Evolutionary conservation across 1,140 invertebrate genomes (phyloP).

Genomic region (Delia radicum): DNA sequence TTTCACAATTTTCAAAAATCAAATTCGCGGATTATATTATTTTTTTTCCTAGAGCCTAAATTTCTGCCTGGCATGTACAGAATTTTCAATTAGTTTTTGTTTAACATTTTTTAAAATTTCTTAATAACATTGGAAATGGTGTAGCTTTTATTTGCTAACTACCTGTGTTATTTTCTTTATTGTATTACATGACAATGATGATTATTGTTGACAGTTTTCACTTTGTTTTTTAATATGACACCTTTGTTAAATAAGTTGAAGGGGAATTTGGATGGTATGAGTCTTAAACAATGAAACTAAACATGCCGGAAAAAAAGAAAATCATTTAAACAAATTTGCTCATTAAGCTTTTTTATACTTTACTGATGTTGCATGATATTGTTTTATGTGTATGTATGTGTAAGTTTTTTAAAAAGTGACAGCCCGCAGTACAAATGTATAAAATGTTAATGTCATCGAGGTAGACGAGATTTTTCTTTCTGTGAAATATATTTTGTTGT

Average conservation of each 20-base stretch:
- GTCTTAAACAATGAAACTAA: background rate
- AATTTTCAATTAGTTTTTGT: no score
- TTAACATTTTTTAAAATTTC: no score
- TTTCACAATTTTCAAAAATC: no score
- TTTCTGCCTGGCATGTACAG: no score
- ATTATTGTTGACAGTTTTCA: background rate
- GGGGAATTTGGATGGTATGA: background rate
- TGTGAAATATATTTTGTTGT: background rate
- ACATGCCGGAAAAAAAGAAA: no score
- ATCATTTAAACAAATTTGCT: background rate
- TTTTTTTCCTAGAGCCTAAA: no score
- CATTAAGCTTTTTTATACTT: background rate
- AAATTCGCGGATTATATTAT: no score
- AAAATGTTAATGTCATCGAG: background rate
- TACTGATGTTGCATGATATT: background rate
- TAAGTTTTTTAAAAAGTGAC: background rate
- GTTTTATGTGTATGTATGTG: background rate
- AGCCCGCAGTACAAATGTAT: background rate
- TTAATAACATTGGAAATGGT: no score
- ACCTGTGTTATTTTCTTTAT: background rate
- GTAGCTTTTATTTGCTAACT: no score
- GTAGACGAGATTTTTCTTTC: background rate
- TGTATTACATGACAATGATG: background rate
- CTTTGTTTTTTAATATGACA: background rate
- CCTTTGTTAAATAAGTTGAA: background rate